These are phyloP conservation scores for Bombycilla garrulus DNA, from an alignment of 2,113 vertebrate genomes.

Conservation along the genomic window DNA sequence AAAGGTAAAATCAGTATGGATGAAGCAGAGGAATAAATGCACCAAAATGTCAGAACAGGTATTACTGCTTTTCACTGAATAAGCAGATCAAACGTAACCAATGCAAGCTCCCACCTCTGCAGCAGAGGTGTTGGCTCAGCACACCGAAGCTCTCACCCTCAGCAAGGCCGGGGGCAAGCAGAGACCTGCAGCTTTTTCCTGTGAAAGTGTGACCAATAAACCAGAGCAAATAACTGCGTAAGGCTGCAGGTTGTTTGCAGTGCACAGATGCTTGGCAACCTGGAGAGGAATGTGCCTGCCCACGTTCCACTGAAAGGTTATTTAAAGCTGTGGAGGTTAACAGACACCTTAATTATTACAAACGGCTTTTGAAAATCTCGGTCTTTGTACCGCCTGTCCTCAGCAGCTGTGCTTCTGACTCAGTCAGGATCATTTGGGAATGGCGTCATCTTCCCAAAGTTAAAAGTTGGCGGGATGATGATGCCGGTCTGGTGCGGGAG, in stretches of 20 bases:
- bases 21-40: background rate
- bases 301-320: background rate
- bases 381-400: background rate
- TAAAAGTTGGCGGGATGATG: background rate
- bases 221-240: slow-evolving; percentile 28
- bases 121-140: background rate
- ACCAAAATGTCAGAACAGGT: background rate
- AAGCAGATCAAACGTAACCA: background rate
- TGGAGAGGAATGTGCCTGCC: slow-evolving; percentile 31
- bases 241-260: slow-evolving; percentile 37
- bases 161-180: background rate
- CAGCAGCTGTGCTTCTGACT: background rate
- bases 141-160: background rate
- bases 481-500: background rate
- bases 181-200: background rate
- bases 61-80: background rate
- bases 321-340: slow-evolving; percentile 39
- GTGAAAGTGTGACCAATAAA: slow-evolving; percentile 37
- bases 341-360: slow-evolving; percentile 58
- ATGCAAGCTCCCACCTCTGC: background rate
- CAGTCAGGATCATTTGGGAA: background rate
- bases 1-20: background rate
- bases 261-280: slow-evolving; percentile 55
- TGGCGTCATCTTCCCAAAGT: background rate
- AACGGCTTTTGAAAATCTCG: slow-evolving; percentile 5